Conservation (phyloP, 1,140 invertebrate genomes). For the Rhopalosiphum padi region DNA sequence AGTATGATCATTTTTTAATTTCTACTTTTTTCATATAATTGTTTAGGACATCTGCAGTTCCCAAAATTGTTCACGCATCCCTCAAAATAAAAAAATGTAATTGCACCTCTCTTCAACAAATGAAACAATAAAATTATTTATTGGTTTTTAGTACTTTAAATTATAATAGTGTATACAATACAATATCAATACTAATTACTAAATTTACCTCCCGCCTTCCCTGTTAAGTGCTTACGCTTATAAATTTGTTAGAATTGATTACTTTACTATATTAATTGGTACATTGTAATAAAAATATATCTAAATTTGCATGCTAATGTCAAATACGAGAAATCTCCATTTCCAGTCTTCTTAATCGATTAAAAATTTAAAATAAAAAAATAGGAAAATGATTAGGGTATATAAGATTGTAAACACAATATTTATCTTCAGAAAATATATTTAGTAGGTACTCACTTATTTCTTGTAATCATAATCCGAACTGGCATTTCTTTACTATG, state of each 20-base stretch:
- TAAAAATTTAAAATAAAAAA: neutral
- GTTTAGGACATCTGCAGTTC: neutral
- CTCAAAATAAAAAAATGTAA: no score
- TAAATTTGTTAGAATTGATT: neutral
- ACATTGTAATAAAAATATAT: neutral
- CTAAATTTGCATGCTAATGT: neutral
- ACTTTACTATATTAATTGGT: neutral
- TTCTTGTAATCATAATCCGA: neutral
- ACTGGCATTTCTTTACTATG: neutral
- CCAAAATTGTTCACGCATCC: no score
- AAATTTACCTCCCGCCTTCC: no score
- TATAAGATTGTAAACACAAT: neutral
- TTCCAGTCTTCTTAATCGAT: neutral
- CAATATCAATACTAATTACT: no score
- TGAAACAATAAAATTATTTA: no score
- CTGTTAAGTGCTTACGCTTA: no score
- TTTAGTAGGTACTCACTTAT: neutral
- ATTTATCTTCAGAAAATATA: neutral
- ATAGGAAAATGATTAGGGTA: neutral
- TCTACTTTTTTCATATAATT: neutral
- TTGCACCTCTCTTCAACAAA: no score
- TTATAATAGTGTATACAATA: no score
- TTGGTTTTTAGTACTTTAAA: no score
- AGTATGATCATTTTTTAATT: neutral
- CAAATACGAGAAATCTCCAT: neutral